A percentile compares a stretch with the other conserved stretches of the same genome.
These are phyloP conservation scores for Psettodes erumei DNA, from an alignment of 2,113 vertebrate species.

Conservation along the genomic window DNA sequence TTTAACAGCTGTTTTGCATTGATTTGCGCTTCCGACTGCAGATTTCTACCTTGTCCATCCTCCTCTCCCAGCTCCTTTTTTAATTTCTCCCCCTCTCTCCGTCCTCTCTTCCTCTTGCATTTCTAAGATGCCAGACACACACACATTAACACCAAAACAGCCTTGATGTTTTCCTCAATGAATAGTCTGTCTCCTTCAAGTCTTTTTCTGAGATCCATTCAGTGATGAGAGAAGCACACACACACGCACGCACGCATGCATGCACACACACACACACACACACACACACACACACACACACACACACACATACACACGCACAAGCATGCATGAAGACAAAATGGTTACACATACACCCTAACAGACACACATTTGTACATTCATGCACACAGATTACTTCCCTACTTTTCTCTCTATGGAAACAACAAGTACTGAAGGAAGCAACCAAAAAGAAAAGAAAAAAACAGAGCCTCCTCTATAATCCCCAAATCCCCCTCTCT, in stretches of 20 bases:
- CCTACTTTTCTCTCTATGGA: constrained; percentile 55
- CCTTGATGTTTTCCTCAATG: constrained; percentile 68
- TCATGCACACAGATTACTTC: constrained; percentile 36
- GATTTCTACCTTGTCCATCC: constrained; percentile 69
- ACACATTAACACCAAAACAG: constrained; percentile 36
- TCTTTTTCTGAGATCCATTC: constrained; percentile 59
- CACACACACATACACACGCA: constrained; percentile 13
- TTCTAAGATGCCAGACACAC: constrained; percentile 53
- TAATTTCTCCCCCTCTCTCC: neutral
- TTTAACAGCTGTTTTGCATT: constrained; percentile 81
- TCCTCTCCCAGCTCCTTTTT: constrained; percentile 37
- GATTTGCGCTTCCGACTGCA: constrained; percentile 70
- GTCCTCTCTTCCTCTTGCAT: constrained; percentile 42
- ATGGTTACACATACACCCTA: neutral
- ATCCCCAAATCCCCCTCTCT: constrained; percentile 72
- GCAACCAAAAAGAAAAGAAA: constrained; percentile 59
- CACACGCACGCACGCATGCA: constrained; percentile 6
- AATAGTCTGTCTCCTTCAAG: constrained; percentile 66
- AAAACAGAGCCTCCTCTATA: constrained; percentile 67
- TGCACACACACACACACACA: neutral
- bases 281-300: constrained; percentile 1
- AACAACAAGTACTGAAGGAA: constrained; percentile 69
- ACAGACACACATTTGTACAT: constrained; percentile 6
- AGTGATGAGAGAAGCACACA: constrained; percentile 41
- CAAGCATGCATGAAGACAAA: constrained; percentile 9